A percentile compares a stretch with the other conserved stretches of the same genome.
These are phyloP conservation scores for Atta cephalotes DNA, from an alignment of 1,140 invertebrate genomes.

Conservation along the genomic window DNA sequence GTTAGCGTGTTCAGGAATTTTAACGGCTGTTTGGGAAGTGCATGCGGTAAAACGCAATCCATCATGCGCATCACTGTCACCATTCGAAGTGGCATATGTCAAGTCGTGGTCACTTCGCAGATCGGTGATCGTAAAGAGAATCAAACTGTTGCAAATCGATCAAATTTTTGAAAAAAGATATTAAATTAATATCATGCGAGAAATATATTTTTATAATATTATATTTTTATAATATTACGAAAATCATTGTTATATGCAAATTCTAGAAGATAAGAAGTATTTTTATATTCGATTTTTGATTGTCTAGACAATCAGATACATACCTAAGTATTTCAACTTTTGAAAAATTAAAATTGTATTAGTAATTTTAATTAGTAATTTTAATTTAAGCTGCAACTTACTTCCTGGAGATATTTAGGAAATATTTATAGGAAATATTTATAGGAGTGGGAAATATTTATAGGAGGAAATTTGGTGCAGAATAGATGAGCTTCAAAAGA, in stretches of 20 bases:
- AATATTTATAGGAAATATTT: too few relatives aligned
- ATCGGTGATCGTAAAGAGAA: not conserved
- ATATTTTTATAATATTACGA: not conserved
- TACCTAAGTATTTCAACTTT: not conserved
- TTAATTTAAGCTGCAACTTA: too few relatives aligned
- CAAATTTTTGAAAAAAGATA: not conserved
- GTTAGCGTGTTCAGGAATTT: slow-evolving; percentile 76
- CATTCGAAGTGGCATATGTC: slow-evolving; percentile 4
- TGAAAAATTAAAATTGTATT: not conserved
- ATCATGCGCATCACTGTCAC: slow-evolving; percentile 33
- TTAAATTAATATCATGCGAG: not conserved
- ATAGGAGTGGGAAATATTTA: too few relatives aligned
- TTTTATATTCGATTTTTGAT: not conserved
- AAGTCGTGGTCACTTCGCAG: not conserved
- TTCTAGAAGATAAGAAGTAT: not conserved
- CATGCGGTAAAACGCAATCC: slow-evolving; percentile 47
- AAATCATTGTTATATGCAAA: not conserved
- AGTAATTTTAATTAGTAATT: not conserved
- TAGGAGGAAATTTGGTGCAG: too few relatives aligned
- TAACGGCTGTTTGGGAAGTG: slow-evolving; percentile 70
- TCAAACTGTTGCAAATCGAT: not conserved
- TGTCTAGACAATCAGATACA: not conserved
- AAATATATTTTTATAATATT: not conserved
- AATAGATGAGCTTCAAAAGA: too few relatives aligned
- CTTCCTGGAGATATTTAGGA: too few relatives aligned